phyloP scores from a whole-genome alignment of 1,140 invertebrate species.

The Ooceraea biroi region DNA sequence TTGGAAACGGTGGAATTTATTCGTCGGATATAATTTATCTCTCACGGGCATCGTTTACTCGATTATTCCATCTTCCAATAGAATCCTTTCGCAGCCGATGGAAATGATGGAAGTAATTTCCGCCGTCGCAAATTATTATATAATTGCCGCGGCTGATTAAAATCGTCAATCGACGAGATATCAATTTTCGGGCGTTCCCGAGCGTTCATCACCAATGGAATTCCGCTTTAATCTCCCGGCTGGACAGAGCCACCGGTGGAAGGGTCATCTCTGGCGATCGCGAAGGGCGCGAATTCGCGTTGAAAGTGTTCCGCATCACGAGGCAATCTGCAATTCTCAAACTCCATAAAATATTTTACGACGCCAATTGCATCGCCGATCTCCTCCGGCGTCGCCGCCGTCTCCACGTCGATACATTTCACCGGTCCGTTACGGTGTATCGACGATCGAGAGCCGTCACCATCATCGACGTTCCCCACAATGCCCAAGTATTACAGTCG shows the following conservation, averaged over 20 bases:
- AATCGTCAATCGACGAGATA: constrained; percentile 10
- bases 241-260: no score
- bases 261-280: not conserved
- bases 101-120: not conserved
- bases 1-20: not conserved
- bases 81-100: not conserved
- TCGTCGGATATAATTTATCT: not conserved
- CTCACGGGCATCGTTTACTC: not conserved
- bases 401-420: constrained; percentile 5
- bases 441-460: not conserved
- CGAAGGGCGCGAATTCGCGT: no score
- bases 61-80: constrained; percentile 1
- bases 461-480: not conserved
- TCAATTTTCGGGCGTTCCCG: not conserved
- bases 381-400: not conserved
- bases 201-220: not conserved
- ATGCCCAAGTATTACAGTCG: constrained; percentile 19
- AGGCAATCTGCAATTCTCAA: constrained; percentile 22
- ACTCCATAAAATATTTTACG: constrained; percentile 57
- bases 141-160: not conserved
- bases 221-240: not conserved
- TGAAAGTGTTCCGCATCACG: not conserved
- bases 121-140: not conserved
- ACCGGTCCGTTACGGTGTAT: constrained; percentile 2
- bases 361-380: constrained; percentile 1